A percentile compares a stretch with the other conserved stretches of the same genome.
Conservation (phyloP, 2,797 vertebrate genomes). For the Lacerta viridis region DNA sequence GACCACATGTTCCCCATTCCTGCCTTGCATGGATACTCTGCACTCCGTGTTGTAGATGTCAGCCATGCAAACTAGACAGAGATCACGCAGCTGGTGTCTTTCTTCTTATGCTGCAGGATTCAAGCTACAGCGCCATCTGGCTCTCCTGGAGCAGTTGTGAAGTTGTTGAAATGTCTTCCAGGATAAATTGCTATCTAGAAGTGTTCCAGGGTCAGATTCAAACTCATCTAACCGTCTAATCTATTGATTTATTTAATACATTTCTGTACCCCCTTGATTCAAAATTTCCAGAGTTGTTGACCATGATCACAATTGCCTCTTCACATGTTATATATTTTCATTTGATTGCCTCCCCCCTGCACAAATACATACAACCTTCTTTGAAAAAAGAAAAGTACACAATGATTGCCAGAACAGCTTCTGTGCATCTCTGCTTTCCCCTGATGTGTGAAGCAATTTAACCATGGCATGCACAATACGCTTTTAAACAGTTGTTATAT, state of each 20-base stretch:
- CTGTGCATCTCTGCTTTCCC: not conserved
- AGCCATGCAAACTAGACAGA: not conserved
- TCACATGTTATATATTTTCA: not conserved
- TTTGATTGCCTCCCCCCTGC: not conserved
- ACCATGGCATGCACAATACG: slow-evolving; percentile 19
- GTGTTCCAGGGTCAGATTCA: not conserved
- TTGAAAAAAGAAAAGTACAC: not conserved
- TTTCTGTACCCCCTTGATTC: not conserved
- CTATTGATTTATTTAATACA: not conserved
- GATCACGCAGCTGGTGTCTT: not conserved
- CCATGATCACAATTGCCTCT: not conserved
- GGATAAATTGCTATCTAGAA: not conserved
- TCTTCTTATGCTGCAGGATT: not conserved
- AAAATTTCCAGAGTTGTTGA: not conserved
- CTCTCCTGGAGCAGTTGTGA: not conserved
- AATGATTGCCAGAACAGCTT: not conserved
- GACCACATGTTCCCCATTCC: no score
- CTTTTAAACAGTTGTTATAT: slow-evolving; percentile 33
- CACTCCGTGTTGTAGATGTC: not conserved
- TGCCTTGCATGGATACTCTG: no score
- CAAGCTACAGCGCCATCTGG: not conserved
- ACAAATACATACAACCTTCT: not conserved
- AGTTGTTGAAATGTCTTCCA: not conserved
- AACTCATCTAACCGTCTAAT: not conserved
- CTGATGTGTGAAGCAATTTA: slow-evolving; percentile 54